Conservation (phyloP, 2,797 vertebrate genomes). For the Intellagama lesueurii region DNA sequence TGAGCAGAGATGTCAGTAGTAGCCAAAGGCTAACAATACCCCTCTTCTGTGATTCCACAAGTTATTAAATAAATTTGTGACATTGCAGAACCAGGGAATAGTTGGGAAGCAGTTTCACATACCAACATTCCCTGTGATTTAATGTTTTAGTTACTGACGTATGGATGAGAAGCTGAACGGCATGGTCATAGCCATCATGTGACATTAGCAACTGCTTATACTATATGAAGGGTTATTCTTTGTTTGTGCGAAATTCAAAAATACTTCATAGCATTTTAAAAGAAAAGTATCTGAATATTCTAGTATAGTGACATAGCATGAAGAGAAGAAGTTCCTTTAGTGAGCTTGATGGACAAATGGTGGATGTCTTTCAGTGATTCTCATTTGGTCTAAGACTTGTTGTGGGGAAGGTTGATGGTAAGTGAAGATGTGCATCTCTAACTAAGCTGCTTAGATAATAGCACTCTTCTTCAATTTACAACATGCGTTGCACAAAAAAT, state of each 20-base stretch:
- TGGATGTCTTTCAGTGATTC: not conserved
- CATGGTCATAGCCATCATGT: not conserved
- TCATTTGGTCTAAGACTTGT: not conserved
- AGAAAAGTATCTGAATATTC: no score
- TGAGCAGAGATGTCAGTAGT: no score
- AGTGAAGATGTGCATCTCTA: not conserved
- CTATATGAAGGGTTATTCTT: no score
- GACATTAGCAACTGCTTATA: not conserved
- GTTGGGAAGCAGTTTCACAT: no score
- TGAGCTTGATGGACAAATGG: not conserved
- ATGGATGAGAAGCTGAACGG: not conserved
- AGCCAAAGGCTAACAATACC: no score
- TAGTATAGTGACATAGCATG: not conserved
- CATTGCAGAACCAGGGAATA: no score
- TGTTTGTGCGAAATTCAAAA: no score
- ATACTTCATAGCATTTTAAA: no score
- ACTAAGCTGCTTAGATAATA: conserved; percentile 20
- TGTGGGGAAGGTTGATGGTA: not conserved
- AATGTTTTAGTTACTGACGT: not conserved
- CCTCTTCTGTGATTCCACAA: no score
- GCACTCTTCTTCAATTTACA: not conserved
- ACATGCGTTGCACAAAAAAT: not conserved
- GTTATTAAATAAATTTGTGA: no score
- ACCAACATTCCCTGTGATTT: not conserved
- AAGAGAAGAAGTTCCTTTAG: not conserved